Base-by-base conservation (phyloP, 2,797 vertebrate genomes). In the Rhynchonycteris naso region DNA sequence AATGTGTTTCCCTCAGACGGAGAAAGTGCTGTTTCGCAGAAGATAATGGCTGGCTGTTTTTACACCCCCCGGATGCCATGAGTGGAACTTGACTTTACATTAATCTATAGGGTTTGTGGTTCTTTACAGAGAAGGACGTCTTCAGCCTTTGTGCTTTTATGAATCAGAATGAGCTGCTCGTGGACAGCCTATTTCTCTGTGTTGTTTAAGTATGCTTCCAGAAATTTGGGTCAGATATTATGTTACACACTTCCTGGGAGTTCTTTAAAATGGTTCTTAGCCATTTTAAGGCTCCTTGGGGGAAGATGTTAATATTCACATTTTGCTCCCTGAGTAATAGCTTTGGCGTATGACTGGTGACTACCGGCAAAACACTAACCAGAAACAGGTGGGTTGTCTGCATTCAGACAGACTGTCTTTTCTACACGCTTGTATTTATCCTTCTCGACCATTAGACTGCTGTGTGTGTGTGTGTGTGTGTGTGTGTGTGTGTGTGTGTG, bases 181-280 rank as follows among this genome's bases (percentile, higher is more conserved):
- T 54, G n/a, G n/a, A n/a, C n/a, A n/a, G n/a, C n/a, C n/a, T n/a
- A n/a, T n/a, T n/a, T n/a, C n/a, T n/a, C n/a, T 85, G 28, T 80
- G 4, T 75, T 9, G 28, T 72, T 89, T 43, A 85, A 69, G 26
- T 18, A 58, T 74, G 22, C 59, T 14, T 94, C 65, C 66, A 33
- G 21, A 90, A 87, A 38, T 2, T 68, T 72, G 74, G 33, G 10
- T 75, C 61, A 72, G 30, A 50, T 43, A 7, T 76, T 85, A 28
- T 35, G 80, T 28, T 58, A 89, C 35, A 56, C 26, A 16, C 7
- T 38, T 94, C 50, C 43, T 58, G 21, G 24, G 63, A 21, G 26
- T 82, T 28, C 43, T 87, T 93, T 79, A 82, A 84, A 92, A 52
- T 74, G 75, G 74, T 47, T 80, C 35, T 61, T 61, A 47, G 54